These are phyloP conservation scores for Chaetophractus vellerosus DNA, from an alignment of 2,797 vertebrate genomes.

Conservation along the genomic window DNA sequence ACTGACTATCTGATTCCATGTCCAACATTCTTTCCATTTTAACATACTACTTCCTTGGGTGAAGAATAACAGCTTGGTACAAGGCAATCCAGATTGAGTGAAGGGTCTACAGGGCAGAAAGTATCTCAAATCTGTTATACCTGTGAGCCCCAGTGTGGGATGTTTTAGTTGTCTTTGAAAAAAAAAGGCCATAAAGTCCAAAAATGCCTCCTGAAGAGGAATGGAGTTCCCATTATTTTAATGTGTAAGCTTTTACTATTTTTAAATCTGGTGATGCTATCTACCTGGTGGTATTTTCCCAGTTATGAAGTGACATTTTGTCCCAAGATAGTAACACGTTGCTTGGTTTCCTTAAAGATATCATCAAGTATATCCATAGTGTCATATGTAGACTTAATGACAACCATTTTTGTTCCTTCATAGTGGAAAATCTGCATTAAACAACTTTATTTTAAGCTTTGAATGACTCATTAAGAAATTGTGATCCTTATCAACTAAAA, in stretches of 20 bases:
- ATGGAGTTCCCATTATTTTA: neutral
- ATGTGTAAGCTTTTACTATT: slow-evolving; percentile 17
- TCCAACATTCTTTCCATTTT: neutral
- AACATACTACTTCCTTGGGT: neutral
- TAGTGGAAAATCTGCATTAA: neutral
- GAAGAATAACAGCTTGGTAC: neutral
- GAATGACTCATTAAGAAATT: slow-evolving; percentile 4
- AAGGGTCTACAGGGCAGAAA: neutral
- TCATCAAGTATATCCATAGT: neutral
- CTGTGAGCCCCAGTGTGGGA: neutral
- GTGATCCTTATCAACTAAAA: neutral
- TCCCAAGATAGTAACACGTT: slow-evolving; percentile 19
- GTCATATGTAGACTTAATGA: slow-evolving; percentile 23
- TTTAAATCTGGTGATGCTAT: neutral
- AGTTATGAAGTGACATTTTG: slow-evolving; percentile 40
- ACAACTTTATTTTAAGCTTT: neutral
- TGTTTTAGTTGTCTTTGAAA: slow-evolving; percentile 20
- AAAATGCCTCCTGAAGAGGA: neutral
- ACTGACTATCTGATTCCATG: neutral
- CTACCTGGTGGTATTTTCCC: neutral
- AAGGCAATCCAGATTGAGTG: neutral
- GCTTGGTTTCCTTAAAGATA: slow-evolving; percentile 57
- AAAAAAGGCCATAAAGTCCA: neutral
- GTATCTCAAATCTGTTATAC: neutral
- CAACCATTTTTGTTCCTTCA: slow-evolving; percentile 13